Conservation (phyloP, 2,113 vertebrate species). For the Corythaeola cristata region DNA sequence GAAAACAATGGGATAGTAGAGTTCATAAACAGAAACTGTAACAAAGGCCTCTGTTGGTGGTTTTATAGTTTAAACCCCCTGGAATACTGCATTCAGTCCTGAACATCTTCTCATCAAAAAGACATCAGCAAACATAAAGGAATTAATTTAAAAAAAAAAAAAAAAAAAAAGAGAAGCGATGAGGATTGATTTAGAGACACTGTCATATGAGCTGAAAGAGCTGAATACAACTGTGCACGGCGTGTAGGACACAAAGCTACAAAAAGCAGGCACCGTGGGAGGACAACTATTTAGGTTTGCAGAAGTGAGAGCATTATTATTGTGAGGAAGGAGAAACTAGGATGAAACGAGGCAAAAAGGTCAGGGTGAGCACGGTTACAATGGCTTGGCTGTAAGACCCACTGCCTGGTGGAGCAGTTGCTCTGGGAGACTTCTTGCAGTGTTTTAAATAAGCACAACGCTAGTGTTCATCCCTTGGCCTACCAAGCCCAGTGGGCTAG, state of each 20-base stretch:
- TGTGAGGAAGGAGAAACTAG: not conserved
- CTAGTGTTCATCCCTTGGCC: not conserved
- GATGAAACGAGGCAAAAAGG: not conserved
- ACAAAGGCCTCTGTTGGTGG: not conserved
- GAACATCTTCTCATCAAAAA: not conserved
- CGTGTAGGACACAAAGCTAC: not conserved
- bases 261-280: not conserved
- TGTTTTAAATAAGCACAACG: not conserved
- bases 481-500: not conserved
- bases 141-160: too few species aligned
- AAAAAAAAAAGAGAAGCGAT: too few species aligned
- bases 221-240: not conserved
- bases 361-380: not conserved
- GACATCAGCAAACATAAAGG: not conserved
- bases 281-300: not conserved
- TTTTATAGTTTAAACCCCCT: not conserved
- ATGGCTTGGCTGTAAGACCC: not conserved
- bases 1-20: not conserved
- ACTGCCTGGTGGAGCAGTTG: not conserved
- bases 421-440: not conserved
- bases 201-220: not conserved
- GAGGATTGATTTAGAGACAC: not conserved
- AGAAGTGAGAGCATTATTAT: not conserved
- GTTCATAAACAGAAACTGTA: slow-evolving; percentile 4
- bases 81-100: not conserved